These are phyloP conservation scores for Prolemur simus DNA, from an alignment of 2,113 vertebrate species.

Conservation along the genomic window DNA sequence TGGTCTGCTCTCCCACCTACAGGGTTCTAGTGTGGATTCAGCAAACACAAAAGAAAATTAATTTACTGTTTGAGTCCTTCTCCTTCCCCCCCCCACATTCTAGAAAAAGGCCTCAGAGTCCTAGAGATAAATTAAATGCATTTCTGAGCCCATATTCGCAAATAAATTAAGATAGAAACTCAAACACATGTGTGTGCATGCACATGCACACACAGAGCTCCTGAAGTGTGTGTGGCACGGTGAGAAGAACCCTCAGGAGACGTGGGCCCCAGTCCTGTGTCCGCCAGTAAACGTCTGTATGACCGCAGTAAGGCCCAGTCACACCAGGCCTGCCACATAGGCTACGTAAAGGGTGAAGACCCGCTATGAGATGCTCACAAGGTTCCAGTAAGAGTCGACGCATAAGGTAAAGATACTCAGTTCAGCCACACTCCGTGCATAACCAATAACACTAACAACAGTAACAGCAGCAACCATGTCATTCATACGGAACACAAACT, in stretches of 20 bases:
- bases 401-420: neutral
- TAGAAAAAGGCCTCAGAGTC: neutral
- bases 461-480: neutral
- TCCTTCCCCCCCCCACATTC: neutral
- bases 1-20: rapidly evolving
- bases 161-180: neutral
- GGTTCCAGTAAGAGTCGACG: neutral
- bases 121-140: neutral
- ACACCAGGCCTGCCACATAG: rapidly evolving
- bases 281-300: rapidly evolving
- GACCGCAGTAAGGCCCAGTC: neutral
- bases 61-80: neutral
- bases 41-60: constrained; percentile 12
- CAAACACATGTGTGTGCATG: neutral
- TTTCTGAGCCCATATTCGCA: neutral
- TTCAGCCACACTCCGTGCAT: neutral
- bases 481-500: rapidly evolving
- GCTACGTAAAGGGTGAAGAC: neutral
- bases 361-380: neutral
- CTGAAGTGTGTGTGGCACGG: too few relatives aligned
- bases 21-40: neutral
- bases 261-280: neutral
- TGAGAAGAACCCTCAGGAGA: neutral
- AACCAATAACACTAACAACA: rapidly evolving
- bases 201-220: neutral